Evolutionary conservation across 2,797 vertebrate genomes (phyloP).

Genomic region (Xenops minutus): DNA sequence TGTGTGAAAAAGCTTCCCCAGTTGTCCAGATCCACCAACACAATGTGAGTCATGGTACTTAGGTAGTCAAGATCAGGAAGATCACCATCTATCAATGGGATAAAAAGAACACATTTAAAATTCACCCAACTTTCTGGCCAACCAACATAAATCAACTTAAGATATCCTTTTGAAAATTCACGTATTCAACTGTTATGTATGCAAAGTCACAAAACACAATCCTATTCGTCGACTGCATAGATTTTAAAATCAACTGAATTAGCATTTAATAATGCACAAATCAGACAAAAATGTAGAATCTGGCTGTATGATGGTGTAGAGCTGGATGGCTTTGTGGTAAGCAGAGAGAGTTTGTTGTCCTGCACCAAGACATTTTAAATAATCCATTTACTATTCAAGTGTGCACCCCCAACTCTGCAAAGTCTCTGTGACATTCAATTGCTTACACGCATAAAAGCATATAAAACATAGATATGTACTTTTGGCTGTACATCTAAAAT

Average conservation of each 20-base stretch:
- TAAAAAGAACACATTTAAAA: conserved; percentile 15
- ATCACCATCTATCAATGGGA: conserved; percentile 65
- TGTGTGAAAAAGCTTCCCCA: conserved; percentile 81
- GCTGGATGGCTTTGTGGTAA: not conserved
- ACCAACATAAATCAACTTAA: not conserved
- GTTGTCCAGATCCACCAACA: conserved; percentile 84
- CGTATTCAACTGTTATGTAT: not conserved
- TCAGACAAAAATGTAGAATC: not conserved
- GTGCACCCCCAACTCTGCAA: not conserved
- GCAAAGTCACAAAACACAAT: not conserved
- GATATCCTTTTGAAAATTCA: not conserved
- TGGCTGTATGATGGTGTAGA: not conserved
- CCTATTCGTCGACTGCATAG: not conserved
- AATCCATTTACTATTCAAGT: not conserved
- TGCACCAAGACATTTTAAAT: not conserved
- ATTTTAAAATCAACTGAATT: not conserved
- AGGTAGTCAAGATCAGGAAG: conserved; percentile 83
- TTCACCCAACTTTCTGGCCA: not conserved
- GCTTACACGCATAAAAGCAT: not conserved
- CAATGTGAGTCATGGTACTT: conserved; percentile 83
- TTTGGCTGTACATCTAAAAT: not conserved
- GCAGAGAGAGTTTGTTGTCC: not conserved
- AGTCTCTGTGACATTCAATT: not conserved
- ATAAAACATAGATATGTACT: not conserved
- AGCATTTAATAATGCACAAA: not conserved